Conservation (phyloP, 2,888 invertebrate genomes). For the Agrilus biguttatus region DNA sequence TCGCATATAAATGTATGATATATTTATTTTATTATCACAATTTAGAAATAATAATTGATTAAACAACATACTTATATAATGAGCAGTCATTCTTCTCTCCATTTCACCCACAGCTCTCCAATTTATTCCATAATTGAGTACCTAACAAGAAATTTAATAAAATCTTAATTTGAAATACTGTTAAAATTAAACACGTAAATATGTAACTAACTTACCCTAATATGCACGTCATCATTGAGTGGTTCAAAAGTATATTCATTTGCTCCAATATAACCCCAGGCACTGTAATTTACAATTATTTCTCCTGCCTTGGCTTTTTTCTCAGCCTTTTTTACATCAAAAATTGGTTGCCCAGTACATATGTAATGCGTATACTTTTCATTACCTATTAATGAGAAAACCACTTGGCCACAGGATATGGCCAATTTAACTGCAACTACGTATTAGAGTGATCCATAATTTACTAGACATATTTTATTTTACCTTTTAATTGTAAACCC, state of each 20-base stretch:
- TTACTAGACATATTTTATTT: background rate
- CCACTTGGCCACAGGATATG: slow-evolving; percentile 42
- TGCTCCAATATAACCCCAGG: slow-evolving; percentile 45
- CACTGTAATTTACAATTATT: slow-evolving; percentile 42
- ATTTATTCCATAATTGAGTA: slow-evolving; percentile 22
- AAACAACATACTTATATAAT: too few relatives aligned
- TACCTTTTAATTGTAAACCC: slow-evolving; percentile 44
- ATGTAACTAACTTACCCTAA: slow-evolving; percentile 23
- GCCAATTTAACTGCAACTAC: slow-evolving; percentile 42
- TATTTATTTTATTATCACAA: too few relatives aligned
- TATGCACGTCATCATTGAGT: slow-evolving; percentile 38
- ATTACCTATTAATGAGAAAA: slow-evolving; percentile 43
- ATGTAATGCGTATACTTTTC: slow-evolving; percentile 39
- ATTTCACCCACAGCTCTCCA: slow-evolving; percentile 15
- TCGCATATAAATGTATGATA: too few relatives aligned
- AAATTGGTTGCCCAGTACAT: slow-evolving; percentile 45
- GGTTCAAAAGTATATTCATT: slow-evolving; percentile 43
- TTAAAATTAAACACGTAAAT: too few relatives aligned
- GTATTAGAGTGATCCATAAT: background rate
- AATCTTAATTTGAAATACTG: too few relatives aligned
- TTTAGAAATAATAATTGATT: too few relatives aligned
- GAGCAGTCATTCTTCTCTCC: too few relatives aligned
- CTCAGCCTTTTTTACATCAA: slow-evolving; percentile 41
- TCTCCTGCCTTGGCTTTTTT: slow-evolving; percentile 41
- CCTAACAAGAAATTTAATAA: slow-evolving; percentile 9